A percentile compares a stretch with the other conserved stretches of the same genome.
These are phyloP conservation scores for Trilocha varians DNA, from an alignment of 2,888 invertebrate species.

Conservation along the genomic window DNA sequence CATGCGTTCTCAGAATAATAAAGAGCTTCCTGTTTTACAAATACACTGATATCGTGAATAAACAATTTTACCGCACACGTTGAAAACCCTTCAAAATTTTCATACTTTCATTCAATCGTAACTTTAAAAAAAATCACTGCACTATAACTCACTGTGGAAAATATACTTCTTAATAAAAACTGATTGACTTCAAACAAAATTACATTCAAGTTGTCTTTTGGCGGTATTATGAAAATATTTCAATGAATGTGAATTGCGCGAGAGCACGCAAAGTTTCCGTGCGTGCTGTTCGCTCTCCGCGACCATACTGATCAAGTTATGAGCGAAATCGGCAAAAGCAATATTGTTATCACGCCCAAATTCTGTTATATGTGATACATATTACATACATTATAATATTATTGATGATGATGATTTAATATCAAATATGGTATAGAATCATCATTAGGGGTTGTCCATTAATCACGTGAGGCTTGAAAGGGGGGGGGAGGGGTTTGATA, in stretches of 20 bases:
- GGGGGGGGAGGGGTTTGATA: no score
- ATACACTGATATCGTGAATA: neutral
- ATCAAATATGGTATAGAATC: no score
- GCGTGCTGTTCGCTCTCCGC: constrained; percentile 32
- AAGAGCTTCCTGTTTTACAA: neutral
- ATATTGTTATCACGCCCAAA: no score
- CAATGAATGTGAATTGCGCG: constrained; percentile 31
- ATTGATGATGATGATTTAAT: no score
- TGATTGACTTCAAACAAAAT: neutral
- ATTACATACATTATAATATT: no score
- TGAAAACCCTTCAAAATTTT: neutral
- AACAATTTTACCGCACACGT: neutral
- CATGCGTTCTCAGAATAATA: neutral
- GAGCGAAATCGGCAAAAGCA: constrained; percentile 10
- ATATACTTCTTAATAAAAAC: neutral
- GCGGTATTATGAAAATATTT: neutral
- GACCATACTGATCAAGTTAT: constrained; percentile 21
- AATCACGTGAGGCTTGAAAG: no score
- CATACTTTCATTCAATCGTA: neutral
- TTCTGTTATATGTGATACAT: no score
- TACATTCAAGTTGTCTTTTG: no score
- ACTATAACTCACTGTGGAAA: neutral
- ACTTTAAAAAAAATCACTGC: no score
- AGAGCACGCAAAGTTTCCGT: constrained; percentile 49
- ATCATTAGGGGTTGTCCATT: no score